phyloP scores from a whole-genome alignment of 2,797 vertebrate species.

The Rhabdomys pumilio region DNA sequence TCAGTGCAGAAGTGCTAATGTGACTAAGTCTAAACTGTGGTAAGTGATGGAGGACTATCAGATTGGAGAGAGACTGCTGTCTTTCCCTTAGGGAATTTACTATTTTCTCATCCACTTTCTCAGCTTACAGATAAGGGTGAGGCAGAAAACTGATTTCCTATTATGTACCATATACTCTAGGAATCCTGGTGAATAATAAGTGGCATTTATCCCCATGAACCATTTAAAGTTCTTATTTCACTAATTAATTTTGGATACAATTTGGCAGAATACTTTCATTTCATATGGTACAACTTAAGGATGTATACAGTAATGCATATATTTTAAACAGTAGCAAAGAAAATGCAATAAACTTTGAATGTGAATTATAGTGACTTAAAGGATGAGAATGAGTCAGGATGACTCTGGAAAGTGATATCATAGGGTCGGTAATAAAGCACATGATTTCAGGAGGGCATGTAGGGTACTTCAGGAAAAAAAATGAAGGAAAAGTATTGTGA shows the following conservation, averaged over 20 bases:
- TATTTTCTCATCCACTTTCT: constrained; percentile 20
- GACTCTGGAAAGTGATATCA: constrained; percentile 22
- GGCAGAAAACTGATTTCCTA: constrained; percentile 53
- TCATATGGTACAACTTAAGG: constrained; percentile 17
- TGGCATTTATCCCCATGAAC: constrained; percentile 32
- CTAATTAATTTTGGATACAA: not conserved
- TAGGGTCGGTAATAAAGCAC: not conserved
- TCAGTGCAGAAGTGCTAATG: constrained; percentile 36
- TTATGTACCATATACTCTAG: constrained; percentile 12
- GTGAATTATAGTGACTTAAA: constrained; percentile 43
- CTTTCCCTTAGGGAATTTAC: constrained; percentile 26
- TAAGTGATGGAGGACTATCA: constrained; percentile 35
- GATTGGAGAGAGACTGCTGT: constrained; percentile 31
- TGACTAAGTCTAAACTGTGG: constrained; percentile 33
- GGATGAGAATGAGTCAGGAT: constrained; percentile 23
- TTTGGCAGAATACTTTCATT: constrained; percentile 60
- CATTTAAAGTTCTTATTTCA: constrained; percentile 31
- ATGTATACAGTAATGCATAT: not conserved
- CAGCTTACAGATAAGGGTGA: constrained; percentile 46
- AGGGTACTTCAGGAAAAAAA: not conserved
- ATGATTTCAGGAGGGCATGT: not conserved
- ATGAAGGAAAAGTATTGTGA: not conserved
- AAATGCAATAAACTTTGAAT: constrained; percentile 36
- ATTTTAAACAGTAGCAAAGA: constrained; percentile 44
- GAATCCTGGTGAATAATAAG: constrained; percentile 57